Evolutionary conservation across 2,888 invertebrate species (phyloP), one percentile per base, ranked within the genome.

Genomic region (Lottia gigantea): DNA sequence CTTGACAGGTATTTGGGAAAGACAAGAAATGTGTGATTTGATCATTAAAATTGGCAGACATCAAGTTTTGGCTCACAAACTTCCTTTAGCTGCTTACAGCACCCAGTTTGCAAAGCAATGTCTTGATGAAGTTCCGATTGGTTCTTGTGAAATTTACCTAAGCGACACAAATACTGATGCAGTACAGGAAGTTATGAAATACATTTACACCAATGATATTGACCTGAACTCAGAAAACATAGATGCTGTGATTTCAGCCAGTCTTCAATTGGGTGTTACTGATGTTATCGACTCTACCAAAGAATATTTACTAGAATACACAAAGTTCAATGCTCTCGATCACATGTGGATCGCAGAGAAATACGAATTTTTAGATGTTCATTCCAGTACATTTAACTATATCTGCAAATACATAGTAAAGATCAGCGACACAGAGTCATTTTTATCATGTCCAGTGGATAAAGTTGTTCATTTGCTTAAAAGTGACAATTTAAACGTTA

Each of bases 51-150:
- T 76, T 2, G 73, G 70, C 2, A 76, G 75, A 0, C 71, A 76
- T 16, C 74, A 74, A 16, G 76, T 80, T 62, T 71, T 74, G 14
- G 80, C 78, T 12, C 85, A 85, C 73, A 81, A 78, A 47, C 73
- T 85, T 25, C 82, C 82, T 2, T 68, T 85, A 25, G 85, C 83
- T 0, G 83, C 83, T 1, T 74, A 76, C 71, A 83, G 84, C 66
- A 75, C 77, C 63, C 68, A 74, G 8, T 79, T 82, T 69, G 71
- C 78, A 1, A 66, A 70, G 40, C 66, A 75, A 3, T 76, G 73
- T 49, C 72, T 77, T 49, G 71, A 73, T 15, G 49, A 49, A 49
- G 49, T 16, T 19, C 49, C 49, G 2, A 16, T 11, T 49, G 49
- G 49, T 0, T 19, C 14, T 49, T 49, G 49, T 49, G 67, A 70